These are phyloP conservation scores for Halichondria panicea DNA, from an alignment of 37 sponge, comb jelly and placozoan species.

Conservation along the genomic window DNA sequence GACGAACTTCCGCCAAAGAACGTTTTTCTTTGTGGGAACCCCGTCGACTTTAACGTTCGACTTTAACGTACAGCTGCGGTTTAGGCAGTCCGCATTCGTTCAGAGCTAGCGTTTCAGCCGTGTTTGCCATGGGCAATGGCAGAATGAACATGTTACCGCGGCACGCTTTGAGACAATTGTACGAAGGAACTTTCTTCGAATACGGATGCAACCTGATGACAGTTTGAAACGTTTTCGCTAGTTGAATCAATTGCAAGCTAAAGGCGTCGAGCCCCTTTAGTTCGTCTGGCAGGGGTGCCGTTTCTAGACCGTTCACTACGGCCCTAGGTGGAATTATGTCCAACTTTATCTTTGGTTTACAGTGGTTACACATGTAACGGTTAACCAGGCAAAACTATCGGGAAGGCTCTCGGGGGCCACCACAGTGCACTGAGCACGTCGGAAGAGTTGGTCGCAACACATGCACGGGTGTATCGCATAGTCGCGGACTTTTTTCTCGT, in stretches of 20 bases:
- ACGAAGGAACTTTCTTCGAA: conserved; percentile 45
- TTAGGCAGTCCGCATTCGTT: no score
- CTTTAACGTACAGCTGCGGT: no score
- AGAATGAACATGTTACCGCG: conserved; percentile 51
- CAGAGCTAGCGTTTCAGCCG: conserved; percentile 37
- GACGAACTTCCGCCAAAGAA: conserved; percentile 46
- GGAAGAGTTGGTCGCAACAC: conserved; percentile 45
- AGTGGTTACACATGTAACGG: conserved; percentile 55
- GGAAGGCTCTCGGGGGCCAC: conserved; percentile 18
- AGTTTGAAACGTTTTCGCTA: conserved; percentile 63
- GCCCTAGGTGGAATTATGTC: conserved; percentile 52
- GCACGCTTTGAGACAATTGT: conserved; percentile 47
- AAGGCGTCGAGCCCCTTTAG: conserved; percentile 39
- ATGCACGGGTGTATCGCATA: conserved; percentile 50
- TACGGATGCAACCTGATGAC: conserved; percentile 55
- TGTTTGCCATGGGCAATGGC: conserved; percentile 48
- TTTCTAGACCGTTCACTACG: conserved; percentile 63
- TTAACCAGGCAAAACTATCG: background rate
- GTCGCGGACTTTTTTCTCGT: conserved; percentile 16
- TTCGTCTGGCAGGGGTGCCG: conserved; percentile 48
- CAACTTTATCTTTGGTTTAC: conserved; percentile 19
- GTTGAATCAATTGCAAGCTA: conserved; percentile 53
- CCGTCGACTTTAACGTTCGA: no score
- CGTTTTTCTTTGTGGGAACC: conserved; percentile 32
- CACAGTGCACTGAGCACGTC: conserved; percentile 11